Evolutionary conservation across 1,140 invertebrate genomes (phyloP), one percentile per base, ranked within the genome.

Genomic region (Pogonus chalceus): DNA sequence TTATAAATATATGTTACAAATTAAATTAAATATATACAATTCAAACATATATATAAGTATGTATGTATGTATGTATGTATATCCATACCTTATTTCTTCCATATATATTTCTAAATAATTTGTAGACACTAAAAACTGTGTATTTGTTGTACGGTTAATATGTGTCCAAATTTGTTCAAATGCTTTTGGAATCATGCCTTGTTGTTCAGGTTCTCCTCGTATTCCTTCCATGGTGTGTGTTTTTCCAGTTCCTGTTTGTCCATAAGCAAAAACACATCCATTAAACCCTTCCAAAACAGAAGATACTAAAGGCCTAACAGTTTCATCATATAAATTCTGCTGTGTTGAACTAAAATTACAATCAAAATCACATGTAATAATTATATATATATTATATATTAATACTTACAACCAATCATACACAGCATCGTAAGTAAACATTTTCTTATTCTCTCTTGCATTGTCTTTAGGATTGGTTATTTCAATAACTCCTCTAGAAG

Each of bases 131-230:
- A 97, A 77, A 69, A 92, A 96, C 63, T 95, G 91, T 65, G 90
- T 84, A 64, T 95, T 89, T 47, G 84, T 81, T 1, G 88, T 87
- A 18, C 87, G 80, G 63, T 74, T 77, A 51, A 99, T 97, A 66
- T 96, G 87, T 56, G 82, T 83, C 78, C 96, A 98, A 52, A 99
- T 92, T 68, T 98, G 94, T 58, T 94, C 85, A 74, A 99, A 98
- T 39, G 92, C 89, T 54, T 92, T 80, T 2, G 95, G 95, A 58
- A 98, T 97, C 37, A 96, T 84, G 18, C 92, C 92, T 31, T 31
- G 26, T 14, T 31, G 26, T 70, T 57, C 24, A 21, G 37, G 39
- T 21, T 2, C n/a, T 2, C 21, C 4, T 20, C 66, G 57, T 3
- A 60, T 68, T 56, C 93, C 94, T 75, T 96, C 92, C 93, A 97